phyloP scores from a whole-genome alignment of 2,113 vertebrate species.

The Prionailurus viverrinus region DNA sequence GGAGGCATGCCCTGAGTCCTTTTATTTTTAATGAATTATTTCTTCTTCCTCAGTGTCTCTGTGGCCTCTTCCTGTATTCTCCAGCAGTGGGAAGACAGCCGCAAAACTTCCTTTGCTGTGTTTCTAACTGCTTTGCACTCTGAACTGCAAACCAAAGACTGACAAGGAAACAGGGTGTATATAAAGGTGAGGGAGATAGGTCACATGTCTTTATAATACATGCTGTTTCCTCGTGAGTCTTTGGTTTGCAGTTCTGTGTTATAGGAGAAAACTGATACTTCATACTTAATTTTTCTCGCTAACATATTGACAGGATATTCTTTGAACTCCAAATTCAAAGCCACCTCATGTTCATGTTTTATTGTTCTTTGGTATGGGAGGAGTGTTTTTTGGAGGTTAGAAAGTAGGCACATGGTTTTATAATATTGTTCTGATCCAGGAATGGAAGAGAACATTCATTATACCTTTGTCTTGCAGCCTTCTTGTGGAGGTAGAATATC shows the following conservation, averaged over 20 bases:
- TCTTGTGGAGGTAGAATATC: conserved; percentile 39
- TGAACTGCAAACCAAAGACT: neutral
- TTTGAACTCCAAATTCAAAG: conserved; percentile 72
- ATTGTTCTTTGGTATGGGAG: neutral
- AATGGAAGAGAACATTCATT: conserved; percentile 30
- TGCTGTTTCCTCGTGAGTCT: neutral
- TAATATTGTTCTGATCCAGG: conserved; percentile 33
- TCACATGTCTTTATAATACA: neutral
- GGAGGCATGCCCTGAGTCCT: neutral
- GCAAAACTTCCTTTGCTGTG: neutral
- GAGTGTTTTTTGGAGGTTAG: conserved; percentile 10
- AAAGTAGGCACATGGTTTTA: conserved; percentile 34
- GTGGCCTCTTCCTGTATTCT: conserved; percentile 31
- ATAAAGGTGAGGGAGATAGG: neutral
- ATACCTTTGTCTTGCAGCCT: neutral
- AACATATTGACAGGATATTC: conserved; percentile 40
- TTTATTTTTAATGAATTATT: neutral
- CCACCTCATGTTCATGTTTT: neutral
- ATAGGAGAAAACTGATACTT: conserved; percentile 58
- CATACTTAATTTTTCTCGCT: conserved; percentile 31
- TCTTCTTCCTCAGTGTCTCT: neutral
- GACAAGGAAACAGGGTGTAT: neutral
- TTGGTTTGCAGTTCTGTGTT: conserved; percentile 51
- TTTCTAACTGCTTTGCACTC: neutral
- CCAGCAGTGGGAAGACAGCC: neutral